These are phyloP conservation scores for Morpho achilles DNA, from an alignment of 2,888 invertebrate species.

Conservation along the genomic window DNA sequence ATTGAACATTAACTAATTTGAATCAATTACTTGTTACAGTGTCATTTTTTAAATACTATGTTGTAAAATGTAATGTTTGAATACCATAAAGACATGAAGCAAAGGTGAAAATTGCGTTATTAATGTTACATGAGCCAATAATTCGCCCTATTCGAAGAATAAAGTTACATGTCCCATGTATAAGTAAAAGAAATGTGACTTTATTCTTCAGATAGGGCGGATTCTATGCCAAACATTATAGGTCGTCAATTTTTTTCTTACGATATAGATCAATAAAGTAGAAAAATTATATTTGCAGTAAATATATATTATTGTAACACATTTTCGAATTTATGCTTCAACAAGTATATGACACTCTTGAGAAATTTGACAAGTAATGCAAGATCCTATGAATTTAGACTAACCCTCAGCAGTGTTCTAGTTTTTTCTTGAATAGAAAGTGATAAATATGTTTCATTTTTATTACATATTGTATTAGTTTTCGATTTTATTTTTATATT, in stretches of 20 bases:
- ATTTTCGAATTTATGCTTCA: slow-evolving; percentile 1
- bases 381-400: slow-evolving; percentile 19
- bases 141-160: too few species aligned
- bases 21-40: too few species aligned
- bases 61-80: too few species aligned
- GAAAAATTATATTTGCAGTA: slow-evolving; percentile 4
- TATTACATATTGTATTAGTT: slow-evolving; percentile 31
- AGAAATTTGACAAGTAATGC: slow-evolving; percentile 27
- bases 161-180: too few species aligned
- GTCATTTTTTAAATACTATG: too few species aligned
- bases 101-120: too few species aligned
- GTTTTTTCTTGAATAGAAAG: slow-evolving; percentile 27
- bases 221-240: not conserved
- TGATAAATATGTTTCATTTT: slow-evolving; percentile 23
- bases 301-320: slow-evolving; percentile 1
- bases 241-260: not conserved
- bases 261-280: not conserved
- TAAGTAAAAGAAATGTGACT: too few species aligned
- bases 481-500: slow-evolving; percentile 32
- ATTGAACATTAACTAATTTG: slow-evolving; percentile 1
- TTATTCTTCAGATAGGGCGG: too few species aligned
- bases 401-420: slow-evolving; percentile 18
- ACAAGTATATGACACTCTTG: slow-evolving; percentile 2
- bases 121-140: too few species aligned
- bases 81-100: too few species aligned